These are phyloP conservation scores for Myiozetetes cayanensis DNA, from an alignment of 2,113 vertebrate genomes.

Conservation along the genomic window DNA sequence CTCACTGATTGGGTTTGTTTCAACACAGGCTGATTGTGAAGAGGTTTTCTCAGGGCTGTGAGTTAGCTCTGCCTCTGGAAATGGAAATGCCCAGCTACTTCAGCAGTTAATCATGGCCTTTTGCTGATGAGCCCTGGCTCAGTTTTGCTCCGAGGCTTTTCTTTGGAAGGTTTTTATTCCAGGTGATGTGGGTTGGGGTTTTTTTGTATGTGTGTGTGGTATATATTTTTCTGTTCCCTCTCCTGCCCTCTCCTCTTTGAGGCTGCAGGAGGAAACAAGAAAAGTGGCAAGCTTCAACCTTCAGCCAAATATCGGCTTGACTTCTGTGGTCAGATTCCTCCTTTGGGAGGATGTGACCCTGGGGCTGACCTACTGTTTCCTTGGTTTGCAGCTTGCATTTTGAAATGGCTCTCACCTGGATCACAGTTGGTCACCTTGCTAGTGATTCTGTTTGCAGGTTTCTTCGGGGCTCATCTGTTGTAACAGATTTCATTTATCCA, in stretches of 20 bases:
- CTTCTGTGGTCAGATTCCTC: neutral
- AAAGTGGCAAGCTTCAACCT: neutral
- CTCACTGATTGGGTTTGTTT: conserved; percentile 57
- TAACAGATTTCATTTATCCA: neutral
- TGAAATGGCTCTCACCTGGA: neutral
- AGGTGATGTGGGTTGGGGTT: neutral
- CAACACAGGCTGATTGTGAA: conserved; percentile 62
- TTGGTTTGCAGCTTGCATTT: neutral
- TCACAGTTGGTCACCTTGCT: neutral
- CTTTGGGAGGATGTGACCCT: neutral
- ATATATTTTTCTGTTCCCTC: neutral
- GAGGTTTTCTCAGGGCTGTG: conserved; percentile 18
- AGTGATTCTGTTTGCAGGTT: neutral
- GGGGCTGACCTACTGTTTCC: neutral
- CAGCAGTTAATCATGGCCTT: neutral
- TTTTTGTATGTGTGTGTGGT: no score
- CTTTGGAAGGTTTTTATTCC: neutral
- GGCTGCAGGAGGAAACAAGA: neutral
- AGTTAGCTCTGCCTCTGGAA: conserved; percentile 1
- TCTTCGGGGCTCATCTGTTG: neutral
- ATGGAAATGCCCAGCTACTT: conserved; percentile 10
- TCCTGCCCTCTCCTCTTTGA: neutral
- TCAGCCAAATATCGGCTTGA: neutral
- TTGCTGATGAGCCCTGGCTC: conserved; percentile 12
- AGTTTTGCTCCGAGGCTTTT: neutral